Base-by-base conservation (phyloP, 2,888 invertebrate species). In the Blastobasis adustella region DNA sequence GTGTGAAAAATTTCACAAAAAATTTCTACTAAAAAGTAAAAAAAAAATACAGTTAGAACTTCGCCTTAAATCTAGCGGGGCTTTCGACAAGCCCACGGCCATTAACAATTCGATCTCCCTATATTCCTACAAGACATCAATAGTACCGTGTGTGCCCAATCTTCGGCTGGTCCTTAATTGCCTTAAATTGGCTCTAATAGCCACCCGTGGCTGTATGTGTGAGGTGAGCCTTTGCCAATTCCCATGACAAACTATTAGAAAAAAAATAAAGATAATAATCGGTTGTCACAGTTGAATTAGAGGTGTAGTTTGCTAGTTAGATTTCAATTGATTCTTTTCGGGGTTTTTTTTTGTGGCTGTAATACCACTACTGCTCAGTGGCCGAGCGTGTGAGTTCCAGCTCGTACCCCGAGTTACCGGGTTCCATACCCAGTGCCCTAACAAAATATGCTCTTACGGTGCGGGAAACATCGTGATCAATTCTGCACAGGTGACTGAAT, bases 31-130 rank as follows among this genome's bases (percentile, higher is more conserved):
- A 2, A 23, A 23, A 23, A 23, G 3, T 2, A 23, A 23, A 23
- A 23, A 23, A 23, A 23, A 23, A 23, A 23, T 23, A 2, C 23
- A 23, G 23, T 23, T 2, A 23, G 10, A 37, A 4, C 62, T 58
- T 63, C 62, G 59, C 73, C 76, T 79, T 81, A 79, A 79, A 60
- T 55, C 55, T 56, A 61, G 69, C 79, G 76, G 82, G 57, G 59
- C 66, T 66, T 73, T 79, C 77, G 77, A 81, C 71, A 61, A 63
- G 58, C 59, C 55, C 54, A 59, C 56, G 9, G 59, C 71, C 63
- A 84, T 86, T 85, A 86, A 61, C 79, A 63, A 86, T 86, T 86
- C 82, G 85, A 77, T 77, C 76, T 71, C 74, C 78, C 65, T 62
- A 59, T 62, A 60, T 62, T 55, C 56, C 57, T 64, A 62, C 57